A percentile compares a stretch with the other conserved stretches of the same genome.
These are phyloP conservation scores for Sthenelais limicola DNA, from an alignment of 2,888 invertebrate species.

Conservation along the genomic window DNA sequence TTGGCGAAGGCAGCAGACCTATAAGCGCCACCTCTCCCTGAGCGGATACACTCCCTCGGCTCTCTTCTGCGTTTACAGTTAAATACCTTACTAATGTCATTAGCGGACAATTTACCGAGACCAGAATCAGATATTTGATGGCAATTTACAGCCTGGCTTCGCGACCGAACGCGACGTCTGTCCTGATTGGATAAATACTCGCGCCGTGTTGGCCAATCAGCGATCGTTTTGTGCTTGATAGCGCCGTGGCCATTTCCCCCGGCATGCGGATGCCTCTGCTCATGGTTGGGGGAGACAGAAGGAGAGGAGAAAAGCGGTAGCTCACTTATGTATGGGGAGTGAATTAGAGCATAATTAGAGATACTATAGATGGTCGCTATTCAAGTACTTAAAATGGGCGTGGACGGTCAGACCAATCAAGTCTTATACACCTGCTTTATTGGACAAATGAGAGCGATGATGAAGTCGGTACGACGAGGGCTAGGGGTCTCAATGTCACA, in stretches of 20 bases:
- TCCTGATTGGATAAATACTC: slow-evolving; percentile 36
- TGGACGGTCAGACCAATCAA: slow-evolving; percentile 26
- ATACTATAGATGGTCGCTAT: slow-evolving; percentile 6
- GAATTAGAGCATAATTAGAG: slow-evolving; percentile 37
- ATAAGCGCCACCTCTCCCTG: slow-evolving; percentile 1
- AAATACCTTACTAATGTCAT: slow-evolving; percentile 42
- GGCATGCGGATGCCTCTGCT: not conserved
- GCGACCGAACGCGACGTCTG: slow-evolving; percentile 19
- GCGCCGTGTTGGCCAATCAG: slow-evolving; percentile 28
- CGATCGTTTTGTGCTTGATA: slow-evolving; percentile 23
- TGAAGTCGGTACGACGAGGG: slow-evolving; percentile 16
- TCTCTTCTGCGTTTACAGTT: slow-evolving; percentile 24
- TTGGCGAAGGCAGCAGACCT: not conserved
- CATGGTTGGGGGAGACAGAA: not conserved
- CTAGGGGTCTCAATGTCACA: slow-evolving; percentile 27
- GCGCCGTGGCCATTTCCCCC: not conserved
- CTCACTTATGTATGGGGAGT: slow-evolving; percentile 8
- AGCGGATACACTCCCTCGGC: not conserved
- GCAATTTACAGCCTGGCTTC: slow-evolving; percentile 18
- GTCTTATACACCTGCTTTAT: slow-evolving; percentile 36
- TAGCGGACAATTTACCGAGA: slow-evolving; percentile 38
- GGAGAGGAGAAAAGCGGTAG: not conserved
- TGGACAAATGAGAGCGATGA: slow-evolving; percentile 27
- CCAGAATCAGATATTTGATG: slow-evolving; percentile 35
- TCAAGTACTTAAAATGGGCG: slow-evolving; percentile 37